Conservation (phyloP, 1,140 invertebrate genomes). For the Drosophila kanapiae region DNA sequence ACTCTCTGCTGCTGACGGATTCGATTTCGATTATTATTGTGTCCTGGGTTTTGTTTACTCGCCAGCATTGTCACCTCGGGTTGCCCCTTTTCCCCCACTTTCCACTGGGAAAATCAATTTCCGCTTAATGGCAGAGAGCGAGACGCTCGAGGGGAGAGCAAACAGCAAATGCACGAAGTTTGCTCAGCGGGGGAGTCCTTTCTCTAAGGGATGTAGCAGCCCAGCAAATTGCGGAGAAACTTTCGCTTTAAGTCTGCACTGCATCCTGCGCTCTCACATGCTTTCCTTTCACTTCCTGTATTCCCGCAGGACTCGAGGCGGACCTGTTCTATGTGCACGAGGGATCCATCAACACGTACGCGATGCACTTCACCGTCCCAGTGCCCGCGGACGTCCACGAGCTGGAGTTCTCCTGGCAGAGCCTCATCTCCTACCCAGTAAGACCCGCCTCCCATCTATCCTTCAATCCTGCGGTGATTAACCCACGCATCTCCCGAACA, state of each 20-base stretch:
- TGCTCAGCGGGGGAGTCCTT: constrained; percentile 47
- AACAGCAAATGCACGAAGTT: constrained; percentile 75
- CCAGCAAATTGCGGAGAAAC: constrained; percentile 72
- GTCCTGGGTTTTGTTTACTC: constrained; percentile 77
- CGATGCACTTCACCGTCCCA: constrained; percentile 94
- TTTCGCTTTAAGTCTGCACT: constrained; percentile 65
- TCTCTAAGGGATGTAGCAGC: no score
- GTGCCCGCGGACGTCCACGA: constrained; percentile 92
- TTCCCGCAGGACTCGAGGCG: constrained; percentile 90
- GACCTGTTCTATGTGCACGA: constrained; percentile 94
- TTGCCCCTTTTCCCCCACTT: not conserved
- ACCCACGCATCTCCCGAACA: constrained; percentile 69
- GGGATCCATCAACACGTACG: constrained; percentile 95
- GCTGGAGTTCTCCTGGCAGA: constrained; percentile 95
- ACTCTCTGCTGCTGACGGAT: constrained; percentile 75
- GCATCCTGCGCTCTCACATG: constrained; percentile 34
- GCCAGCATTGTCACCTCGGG: constrained; percentile 27
- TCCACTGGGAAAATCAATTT: constrained; percentile 69
- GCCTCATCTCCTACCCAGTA: constrained; percentile 91
- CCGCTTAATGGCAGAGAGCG: constrained; percentile 47
- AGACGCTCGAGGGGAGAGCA: constrained; percentile 54
- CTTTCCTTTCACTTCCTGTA: constrained; percentile 8
- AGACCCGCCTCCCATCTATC: constrained; percentile 77
- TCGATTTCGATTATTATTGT: constrained; percentile 82
- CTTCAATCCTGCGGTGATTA: constrained; percentile 55